Conservation (phyloP, 2,113 vertebrate genomes). For the Vireo altiloquus region DNA sequence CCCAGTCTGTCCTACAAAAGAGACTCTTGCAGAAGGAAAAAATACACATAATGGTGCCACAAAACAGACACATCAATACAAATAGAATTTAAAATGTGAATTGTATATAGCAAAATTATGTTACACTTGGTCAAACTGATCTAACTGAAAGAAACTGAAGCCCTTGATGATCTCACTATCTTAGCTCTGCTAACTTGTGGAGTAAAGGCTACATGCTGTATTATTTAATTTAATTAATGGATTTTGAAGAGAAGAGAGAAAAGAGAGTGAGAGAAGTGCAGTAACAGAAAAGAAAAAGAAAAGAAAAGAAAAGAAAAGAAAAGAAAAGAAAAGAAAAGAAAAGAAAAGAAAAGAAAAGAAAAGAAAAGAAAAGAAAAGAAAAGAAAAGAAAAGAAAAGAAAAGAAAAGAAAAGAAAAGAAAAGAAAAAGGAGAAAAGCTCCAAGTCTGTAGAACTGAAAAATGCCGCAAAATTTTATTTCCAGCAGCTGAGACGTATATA, state of each 20-base stretch:
- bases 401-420: too few relatives aligned
- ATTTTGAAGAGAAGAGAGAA: neutral
- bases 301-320: too few relatives aligned
- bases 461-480: neutral
- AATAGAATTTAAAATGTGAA: constrained; percentile 21
- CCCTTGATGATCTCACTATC: neutral
- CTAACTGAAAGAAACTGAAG: constrained; percentile 5
- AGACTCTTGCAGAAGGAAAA: neutral
- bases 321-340: too few relatives aligned
- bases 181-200: neutral
- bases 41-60: neutral
- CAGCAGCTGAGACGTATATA: neutral
- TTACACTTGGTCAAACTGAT: neutral
- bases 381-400: too few relatives aligned
- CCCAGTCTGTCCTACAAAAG: neutral
- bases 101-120: neutral
- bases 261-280: too few relatives aligned
- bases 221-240: constrained; percentile 10
- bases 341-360: too few relatives aligned
- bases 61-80: constrained; percentile 23
- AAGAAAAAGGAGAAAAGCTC: neutral
- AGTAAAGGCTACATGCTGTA: neutral
- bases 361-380: accelerated
- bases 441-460: neutral
- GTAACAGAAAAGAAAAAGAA: too few relatives aligned